Base-by-base conservation (phyloP, 2,888 invertebrate genomes). In the Lochmaea capreae region DNA sequence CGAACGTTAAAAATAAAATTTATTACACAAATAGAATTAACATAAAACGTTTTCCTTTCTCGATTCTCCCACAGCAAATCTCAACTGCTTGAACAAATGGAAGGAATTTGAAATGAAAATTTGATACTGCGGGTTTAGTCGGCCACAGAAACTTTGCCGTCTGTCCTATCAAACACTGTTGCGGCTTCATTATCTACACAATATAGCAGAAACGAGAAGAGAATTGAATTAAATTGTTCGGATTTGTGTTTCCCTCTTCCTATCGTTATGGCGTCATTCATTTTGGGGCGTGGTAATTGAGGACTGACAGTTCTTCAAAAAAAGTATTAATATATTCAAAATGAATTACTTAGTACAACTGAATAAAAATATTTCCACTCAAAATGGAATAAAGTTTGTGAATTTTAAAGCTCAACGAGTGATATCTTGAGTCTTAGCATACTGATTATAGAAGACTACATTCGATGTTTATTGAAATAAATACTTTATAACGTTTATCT, bases 111-210 rank as follows among this genome's bases (percentile, higher is more conserved):
- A 70, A 66, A 70, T 70, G 73, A 73, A 73, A 73, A 73, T 73
- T 73, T 73, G 73, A 73, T 73, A 73, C 65, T 73, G 69, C 66
- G 59, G 69, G 52, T 65, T 71, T 58, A 65, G 43, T 59, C 73
- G 54, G 16, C 69, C 69, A 43, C 73, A 65, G 59, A 73, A 73
- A 73, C 65, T 73, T 73, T 73, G 43, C 66, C 70, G 66, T 59
- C 69, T 61, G 66, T 73, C 73, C 73, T 66, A 66, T 70, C 69
- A 68, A 73, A 73, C 66, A 66, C 69, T 73, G 65, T 69, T 70
- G 73, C 70, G 73, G 73, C 69, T 73, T 73, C 73, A 73, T 73
- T 73, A 73, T 73, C 73, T 66, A 70, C 73, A 70, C 73, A 73
- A 73, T 73, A 73, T 73, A 73, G 65, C 73, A 57, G 69, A 73